Base-by-base conservation (phyloP, 2,888 invertebrate species). In the Hydraecia micacea region DNA sequence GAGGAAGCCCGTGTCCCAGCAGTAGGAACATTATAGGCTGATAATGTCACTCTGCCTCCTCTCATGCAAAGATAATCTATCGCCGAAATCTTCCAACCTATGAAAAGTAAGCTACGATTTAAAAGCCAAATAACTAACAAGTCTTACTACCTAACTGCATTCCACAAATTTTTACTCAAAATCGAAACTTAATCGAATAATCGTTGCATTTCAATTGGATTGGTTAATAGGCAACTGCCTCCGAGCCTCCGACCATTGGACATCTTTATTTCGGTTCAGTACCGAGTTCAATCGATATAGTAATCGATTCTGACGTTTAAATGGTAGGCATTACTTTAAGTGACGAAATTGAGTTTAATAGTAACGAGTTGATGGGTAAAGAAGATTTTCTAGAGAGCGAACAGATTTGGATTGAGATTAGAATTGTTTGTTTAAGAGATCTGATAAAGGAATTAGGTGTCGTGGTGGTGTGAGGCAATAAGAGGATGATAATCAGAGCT, bases 261-360 rank as follows among this genome's bases (percentile, higher is more conserved):
- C 80, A 83, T 79, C 79, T 86, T 88, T 87, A 86, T 84, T 82
- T 88, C 78, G 67, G 65, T 80, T 71, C 81, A 75, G 69, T 84
- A 81, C 77, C 62, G 68, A 76, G 75, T 71, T 84, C 80, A 75
- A 75, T 77, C 72, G 72, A 60, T 49, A 69, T 65, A 74, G 70
- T 78, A 80, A 80, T 83, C 83, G 83, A 70, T 83, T 86, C 36
- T 75, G 86, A 77, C 78, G 74, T 86, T 86, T 75, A 75, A 82
- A 86, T 86, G 49, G 83, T 77, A 58, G 69, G 52, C 42, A 78
- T 86, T 77, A 77, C 82, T 73, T 74, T 65, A 58, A 77, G 83
- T 86, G 86, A 77, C 83, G 86, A 82, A 82, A 84, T 84, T 82
- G 55, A 42, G 55, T 77, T 74, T 73, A 74, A 74, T 52, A 71